phyloP scores from a whole-genome alignment of 2,797 vertebrate genomes.

The Rhinatrema bivittatum region DNA sequence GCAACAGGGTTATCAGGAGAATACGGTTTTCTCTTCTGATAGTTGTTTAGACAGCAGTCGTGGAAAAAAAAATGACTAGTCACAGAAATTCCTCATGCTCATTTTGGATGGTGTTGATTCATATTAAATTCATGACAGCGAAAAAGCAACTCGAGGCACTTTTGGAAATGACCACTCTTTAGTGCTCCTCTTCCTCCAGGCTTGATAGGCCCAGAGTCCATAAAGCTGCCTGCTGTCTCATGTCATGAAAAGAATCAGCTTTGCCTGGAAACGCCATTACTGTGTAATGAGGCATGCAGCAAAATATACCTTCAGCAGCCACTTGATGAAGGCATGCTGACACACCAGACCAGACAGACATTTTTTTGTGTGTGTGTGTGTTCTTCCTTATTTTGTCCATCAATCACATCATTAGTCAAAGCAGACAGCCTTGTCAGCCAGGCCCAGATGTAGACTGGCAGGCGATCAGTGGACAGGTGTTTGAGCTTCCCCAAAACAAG shows the following conservation, averaged over 20 bases:
- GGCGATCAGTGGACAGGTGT: constrained; percentile 72
- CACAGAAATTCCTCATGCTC: constrained; percentile 63
- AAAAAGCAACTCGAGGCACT: constrained; percentile 66
- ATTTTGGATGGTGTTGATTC: constrained; percentile 66
- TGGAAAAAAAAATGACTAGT: constrained; percentile 65
- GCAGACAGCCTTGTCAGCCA: constrained; percentile 75
- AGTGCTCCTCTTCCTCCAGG: constrained; percentile 55
- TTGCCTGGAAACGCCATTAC: constrained; percentile 79
- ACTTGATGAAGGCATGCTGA: constrained; percentile 82
- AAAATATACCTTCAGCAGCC: constrained; percentile 81
- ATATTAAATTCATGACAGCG: constrained; percentile 69
- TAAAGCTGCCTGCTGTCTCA: constrained; percentile 76
- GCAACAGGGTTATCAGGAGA: constrained; percentile 58
- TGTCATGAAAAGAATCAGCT: constrained; percentile 78
- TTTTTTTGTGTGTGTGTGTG: constrained; percentile 70
- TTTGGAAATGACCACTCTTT: constrained; percentile 68
- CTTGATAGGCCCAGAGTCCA: constrained; percentile 66
- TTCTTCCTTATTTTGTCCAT: constrained; percentile 82
- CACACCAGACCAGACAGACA: constrained; percentile 77
- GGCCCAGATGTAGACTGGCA: constrained; percentile 70
- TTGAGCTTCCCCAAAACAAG: constrained; percentile 63
- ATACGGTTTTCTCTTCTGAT: constrained; percentile 41
- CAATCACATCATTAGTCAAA: constrained; percentile 90
- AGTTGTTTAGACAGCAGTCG: constrained; percentile 57
- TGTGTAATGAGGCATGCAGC: constrained; percentile 84